Evolutionary conservation across 1,140 invertebrate genomes (phyloP).

Genomic region (Drosophila serrata): DNA sequence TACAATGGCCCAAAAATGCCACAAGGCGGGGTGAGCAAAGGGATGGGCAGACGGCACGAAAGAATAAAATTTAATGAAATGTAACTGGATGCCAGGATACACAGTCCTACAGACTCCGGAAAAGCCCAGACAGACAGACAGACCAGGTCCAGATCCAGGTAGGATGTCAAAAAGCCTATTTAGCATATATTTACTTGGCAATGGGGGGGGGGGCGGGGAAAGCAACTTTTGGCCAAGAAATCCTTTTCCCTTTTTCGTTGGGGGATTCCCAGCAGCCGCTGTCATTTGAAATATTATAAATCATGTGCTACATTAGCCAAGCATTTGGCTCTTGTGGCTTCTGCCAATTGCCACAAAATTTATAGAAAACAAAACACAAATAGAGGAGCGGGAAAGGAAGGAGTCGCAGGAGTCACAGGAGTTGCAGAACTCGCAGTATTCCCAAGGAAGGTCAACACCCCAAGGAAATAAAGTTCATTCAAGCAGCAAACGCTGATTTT

Average conservation of each 20-base stretch:
- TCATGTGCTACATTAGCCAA: constrained; percentile 83
- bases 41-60: constrained; percentile 64
- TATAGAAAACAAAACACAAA: constrained; percentile 70
- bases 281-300: constrained; percentile 82
- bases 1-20: constrained; percentile 50
- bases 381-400: background rate
- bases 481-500: constrained; percentile 34
- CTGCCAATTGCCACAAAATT: constrained; percentile 79
- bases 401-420: background rate
- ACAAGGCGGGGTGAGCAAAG: constrained; percentile 12
- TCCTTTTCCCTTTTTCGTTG: constrained; percentile 63
- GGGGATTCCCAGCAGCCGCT: constrained; percentile 30
- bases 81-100: constrained; percentile 70
- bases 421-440: background rate
- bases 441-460: constrained; percentile 16
- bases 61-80: constrained; percentile 84
- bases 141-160: constrained; percentile 60
- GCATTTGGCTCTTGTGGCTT: constrained; percentile 59
- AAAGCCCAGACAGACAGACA: constrained; percentile 26
- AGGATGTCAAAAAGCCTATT: constrained; percentile 83
- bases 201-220: no score
- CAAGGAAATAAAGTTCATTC: constrained; percentile 42
- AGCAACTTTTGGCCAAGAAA: constrained; percentile 61
- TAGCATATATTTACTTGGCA: constrained; percentile 79
- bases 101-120: constrained; percentile 9